These are phyloP conservation scores for Pocillopora grandis DNA, from an alignment of 92 coral and sea anemone genomes.

Conservation along the genomic window DNA sequence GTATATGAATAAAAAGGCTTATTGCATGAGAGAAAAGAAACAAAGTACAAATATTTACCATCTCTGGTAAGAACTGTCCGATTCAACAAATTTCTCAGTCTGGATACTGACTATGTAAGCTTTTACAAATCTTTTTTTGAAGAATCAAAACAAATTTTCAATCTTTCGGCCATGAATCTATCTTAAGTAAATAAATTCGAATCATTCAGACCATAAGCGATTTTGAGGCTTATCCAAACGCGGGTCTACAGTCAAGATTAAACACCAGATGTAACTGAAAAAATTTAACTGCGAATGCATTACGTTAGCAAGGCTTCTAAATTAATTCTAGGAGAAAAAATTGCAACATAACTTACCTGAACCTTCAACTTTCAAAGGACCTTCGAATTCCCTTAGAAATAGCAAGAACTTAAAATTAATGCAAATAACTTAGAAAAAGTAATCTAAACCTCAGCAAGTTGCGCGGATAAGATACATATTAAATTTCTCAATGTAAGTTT, in stretches of 20 bases:
- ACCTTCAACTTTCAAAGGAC: slow-evolving; percentile 24
- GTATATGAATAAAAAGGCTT: background rate
- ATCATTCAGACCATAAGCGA: too few relatives aligned
- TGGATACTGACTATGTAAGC: background rate
- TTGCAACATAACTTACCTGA: slow-evolving; percentile 19
- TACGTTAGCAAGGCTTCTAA: background rate
- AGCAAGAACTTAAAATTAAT: background rate
- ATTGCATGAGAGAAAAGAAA: background rate
- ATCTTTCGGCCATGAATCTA: too few relatives aligned
- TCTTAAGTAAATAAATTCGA: too few relatives aligned
- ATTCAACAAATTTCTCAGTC: background rate
- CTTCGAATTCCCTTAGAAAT: slow-evolving; percentile 26
- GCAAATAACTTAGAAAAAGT: background rate
- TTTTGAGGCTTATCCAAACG: too few relatives aligned
- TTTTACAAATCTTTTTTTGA: background rate
- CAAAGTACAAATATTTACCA: background rate
- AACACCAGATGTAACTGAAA: background rate
- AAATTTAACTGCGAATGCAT: background rate
- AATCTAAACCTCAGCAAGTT: background rate
- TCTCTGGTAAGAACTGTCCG: background rate
- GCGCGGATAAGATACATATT: background rate
- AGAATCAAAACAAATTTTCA: background rate
- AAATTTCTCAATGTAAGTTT: too few relatives aligned
- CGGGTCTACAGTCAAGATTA: too few relatives aligned
- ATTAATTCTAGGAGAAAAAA: background rate